These are phyloP conservation scores for Bothrops jararaca DNA, from an alignment of 2,113 vertebrate genomes.

Conservation along the genomic window DNA sequence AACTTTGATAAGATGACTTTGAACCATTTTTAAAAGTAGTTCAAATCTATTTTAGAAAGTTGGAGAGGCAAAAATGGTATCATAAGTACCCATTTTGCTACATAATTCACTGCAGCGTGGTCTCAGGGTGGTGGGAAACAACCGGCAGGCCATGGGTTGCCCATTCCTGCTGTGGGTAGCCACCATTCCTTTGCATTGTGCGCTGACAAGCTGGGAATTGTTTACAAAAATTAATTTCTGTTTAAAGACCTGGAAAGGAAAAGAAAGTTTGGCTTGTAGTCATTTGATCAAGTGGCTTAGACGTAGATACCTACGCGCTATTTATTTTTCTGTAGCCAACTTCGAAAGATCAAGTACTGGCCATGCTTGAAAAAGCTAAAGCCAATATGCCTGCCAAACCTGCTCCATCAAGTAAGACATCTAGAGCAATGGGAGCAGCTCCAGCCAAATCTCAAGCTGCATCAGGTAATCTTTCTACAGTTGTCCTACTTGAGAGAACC, in stretches of 20 bases:
- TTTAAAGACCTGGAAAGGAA: background rate
- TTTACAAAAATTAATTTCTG: background rate
- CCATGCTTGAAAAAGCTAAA: conserved; percentile 94
- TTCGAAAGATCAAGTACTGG: conserved; percentile 94
- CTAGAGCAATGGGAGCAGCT: conserved; percentile 69
- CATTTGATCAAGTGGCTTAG: background rate
- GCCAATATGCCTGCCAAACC: conserved; percentile 91
- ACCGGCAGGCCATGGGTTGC: background rate
- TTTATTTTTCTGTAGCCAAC: conserved; percentile 72
- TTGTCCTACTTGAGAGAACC: background rate
- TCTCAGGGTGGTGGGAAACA: background rate
- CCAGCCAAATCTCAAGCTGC: conserved; percentile 71
- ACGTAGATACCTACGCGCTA: background rate
- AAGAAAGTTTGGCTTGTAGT: background rate
- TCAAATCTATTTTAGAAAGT: background rate
- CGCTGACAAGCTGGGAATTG: background rate
- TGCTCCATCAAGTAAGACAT: conserved; percentile 70
- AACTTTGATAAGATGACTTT: background rate
- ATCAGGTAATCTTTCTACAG: conserved; percentile 71
- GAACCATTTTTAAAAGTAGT: background rate
- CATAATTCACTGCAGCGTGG: background rate
- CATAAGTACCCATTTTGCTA: background rate
- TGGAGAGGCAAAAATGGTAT: background rate
- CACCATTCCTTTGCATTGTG: background rate
- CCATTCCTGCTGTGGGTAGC: background rate